These are phyloP conservation scores for Macrotrachela quadricornifera DNA, from an alignment of 1,140 invertebrate genomes.

Conservation along the genomic window DNA sequence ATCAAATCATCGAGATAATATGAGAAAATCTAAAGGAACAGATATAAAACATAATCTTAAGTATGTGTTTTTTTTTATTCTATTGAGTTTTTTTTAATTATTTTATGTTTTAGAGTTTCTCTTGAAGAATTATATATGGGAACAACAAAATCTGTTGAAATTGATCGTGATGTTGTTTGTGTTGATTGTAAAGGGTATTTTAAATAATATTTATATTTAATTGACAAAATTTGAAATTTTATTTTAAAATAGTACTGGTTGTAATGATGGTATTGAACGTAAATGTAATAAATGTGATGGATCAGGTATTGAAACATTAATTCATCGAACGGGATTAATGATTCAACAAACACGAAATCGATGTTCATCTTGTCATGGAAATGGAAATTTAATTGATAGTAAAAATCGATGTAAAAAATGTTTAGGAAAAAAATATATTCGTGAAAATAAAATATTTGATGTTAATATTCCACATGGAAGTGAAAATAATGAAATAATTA, in stretches of 20 bases:
- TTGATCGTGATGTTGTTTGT: slow-evolving; percentile 82
- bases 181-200: slow-evolving; percentile 64
- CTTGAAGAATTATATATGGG: slow-evolving; percentile 84
- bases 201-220: too few relatives aligned
- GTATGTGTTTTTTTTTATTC: too few relatives aligned
- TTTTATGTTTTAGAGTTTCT: slow-evolving; percentile 40
- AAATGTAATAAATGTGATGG: slow-evolving; percentile 61
- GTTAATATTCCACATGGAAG: not conserved
- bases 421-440: slow-evolving; percentile 3
- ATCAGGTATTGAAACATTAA: slow-evolving; percentile 56
- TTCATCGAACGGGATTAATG: slow-evolving; percentile 71
- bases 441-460: slow-evolving; percentile 4
- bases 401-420: slow-evolving; percentile 9
- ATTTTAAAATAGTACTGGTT: slow-evolving; percentile 39
- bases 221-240: too few relatives aligned
- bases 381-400: slow-evolving; percentile 2
- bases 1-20: not conserved
- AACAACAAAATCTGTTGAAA: slow-evolving; percentile 59
- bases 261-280: slow-evolving; percentile 55
- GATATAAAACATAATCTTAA: too few relatives aligned
- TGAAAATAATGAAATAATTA: slow-evolving; percentile 20
- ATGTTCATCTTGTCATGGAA: slow-evolving; percentile 47
- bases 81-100: too few relatives aligned
- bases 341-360: slow-evolving; percentile 70
- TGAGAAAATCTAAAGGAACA: too few relatives aligned